Percentiles rank a stretch among this genome's conserved stretches.
These are phyloP conservation scores for Brotula barbata DNA, from an alignment of 2,797 vertebrate species.

Conservation along the genomic window DNA sequence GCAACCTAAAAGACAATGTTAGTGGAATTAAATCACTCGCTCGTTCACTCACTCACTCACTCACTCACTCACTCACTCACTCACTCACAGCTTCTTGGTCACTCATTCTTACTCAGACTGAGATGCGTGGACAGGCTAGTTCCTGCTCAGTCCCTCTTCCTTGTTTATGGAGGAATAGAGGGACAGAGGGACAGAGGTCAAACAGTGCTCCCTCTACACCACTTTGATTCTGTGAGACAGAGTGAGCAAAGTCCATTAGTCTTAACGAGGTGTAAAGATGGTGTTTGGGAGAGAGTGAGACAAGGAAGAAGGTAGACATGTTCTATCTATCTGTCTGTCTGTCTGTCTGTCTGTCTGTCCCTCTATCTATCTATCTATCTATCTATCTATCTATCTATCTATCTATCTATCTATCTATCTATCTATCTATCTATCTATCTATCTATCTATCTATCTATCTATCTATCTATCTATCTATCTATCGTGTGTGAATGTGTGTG, in stretches of 20 bases:
- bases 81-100: too few relatives aligned
- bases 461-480: too few relatives aligned
- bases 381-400: conserved; percentile 16
- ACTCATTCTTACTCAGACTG: conserved; percentile 31
- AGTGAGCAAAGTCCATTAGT: conserved; percentile 66
- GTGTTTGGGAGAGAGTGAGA: conserved; percentile 30
- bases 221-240: conserved; percentile 63
- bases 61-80: too few relatives aligned
- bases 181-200: conserved; percentile 21
- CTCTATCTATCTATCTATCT: conserved; percentile 22
- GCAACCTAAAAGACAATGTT: conserved; percentile 47
- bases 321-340: conserved; percentile 18
- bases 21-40: conserved; percentile 56
- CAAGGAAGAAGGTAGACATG: background rate
- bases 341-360: conserved; percentile 13
- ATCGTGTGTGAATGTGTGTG: conserved; percentile 1
- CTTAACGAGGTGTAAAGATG: conserved; percentile 63
- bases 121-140: conserved; percentile 45
- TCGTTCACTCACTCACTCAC: too few relatives aligned
- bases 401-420: conserved; percentile 12
- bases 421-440: conserved; percentile 18
- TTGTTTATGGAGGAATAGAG: conserved; percentile 27
- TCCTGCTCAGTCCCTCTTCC: conserved; percentile 39
- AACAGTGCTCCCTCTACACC: conserved; percentile 24
- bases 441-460: conserved; percentile 7